phyloP scores from a whole-genome alignment of 2,888 invertebrate species.

The Cloeon dipterum region DNA sequence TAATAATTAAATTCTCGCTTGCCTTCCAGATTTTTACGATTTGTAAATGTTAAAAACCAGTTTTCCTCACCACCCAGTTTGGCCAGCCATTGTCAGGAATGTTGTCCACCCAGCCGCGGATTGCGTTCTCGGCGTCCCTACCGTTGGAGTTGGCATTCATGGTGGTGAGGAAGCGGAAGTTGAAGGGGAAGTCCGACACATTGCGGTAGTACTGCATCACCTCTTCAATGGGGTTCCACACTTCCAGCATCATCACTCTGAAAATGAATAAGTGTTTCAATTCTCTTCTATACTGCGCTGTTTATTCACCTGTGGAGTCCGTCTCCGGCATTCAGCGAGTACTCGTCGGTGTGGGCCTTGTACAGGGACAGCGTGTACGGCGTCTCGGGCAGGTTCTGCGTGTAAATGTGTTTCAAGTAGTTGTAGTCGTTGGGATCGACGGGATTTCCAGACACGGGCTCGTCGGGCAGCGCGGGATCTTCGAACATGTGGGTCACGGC shows the following conservation, averaged over 20 bases:
- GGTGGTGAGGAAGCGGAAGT: constrained; percentile 13
- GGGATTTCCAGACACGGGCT: constrained; percentile 11
- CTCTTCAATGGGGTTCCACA: constrained; percentile 11
- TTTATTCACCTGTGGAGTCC: not conserved
- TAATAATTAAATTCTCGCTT: too few relatives aligned
- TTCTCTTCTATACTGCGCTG: not conserved
- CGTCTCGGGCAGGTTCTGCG: constrained; percentile 14
- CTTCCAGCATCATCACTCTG: constrained; percentile 14
- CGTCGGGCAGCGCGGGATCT: constrained; percentile 12
- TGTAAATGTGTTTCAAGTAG: constrained; percentile 17
- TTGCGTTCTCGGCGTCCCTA: constrained; percentile 9
- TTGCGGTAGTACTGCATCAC: constrained; percentile 15
- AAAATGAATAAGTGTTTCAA: not conserved
- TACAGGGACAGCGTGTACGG: not conserved
- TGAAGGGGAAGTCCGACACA: constrained; percentile 12
- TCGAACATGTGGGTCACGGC: constrained; percentile 18
- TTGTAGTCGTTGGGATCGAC: constrained; percentile 12
- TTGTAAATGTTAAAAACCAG: too few relatives aligned
- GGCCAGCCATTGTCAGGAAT: constrained; percentile 14
- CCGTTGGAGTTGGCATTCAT: constrained; percentile 11
- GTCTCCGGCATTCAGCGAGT: not conserved
- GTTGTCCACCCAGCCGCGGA: constrained; percentile 12
- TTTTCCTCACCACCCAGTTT: constrained; percentile 19
- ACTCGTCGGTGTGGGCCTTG: not conserved
- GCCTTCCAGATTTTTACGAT: too few relatives aligned